A percentile compares a stretch with the other conserved stretches of the same genome.
Conservation (phyloP, 2,113 vertebrate genomes). For the Leptosomus discolor region DNA sequence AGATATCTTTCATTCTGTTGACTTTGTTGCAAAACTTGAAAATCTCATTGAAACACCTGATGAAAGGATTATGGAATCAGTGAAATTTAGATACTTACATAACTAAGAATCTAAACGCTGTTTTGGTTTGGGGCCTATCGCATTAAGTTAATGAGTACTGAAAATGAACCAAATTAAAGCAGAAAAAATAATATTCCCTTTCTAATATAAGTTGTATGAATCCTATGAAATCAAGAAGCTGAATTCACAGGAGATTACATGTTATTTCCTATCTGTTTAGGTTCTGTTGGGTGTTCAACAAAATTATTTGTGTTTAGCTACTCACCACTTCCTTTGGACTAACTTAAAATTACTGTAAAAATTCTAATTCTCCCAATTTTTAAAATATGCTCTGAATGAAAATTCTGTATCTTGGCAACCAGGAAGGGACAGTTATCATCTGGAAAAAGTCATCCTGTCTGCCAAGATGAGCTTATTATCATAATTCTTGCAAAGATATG, state of each 20-base stretch:
- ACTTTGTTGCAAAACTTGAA: not conserved
- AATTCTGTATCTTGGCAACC: slow-evolving; percentile 28
- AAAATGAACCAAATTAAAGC: not conserved
- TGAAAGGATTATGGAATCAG: not conserved
- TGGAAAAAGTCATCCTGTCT: slow-evolving; percentile 3
- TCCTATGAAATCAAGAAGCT: not conserved
- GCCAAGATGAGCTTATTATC: slow-evolving; percentile 6
- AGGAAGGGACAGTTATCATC: not conserved
- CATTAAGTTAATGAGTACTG: not conserved
- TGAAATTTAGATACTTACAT: not conserved
- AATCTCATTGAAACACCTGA: not conserved
- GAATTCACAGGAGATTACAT: not conserved
- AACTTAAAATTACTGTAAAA: not conserved
- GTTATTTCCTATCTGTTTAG: not conserved
- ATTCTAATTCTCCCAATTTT: not conserved
- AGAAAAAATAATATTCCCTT: not conserved
- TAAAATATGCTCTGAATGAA: not conserved
- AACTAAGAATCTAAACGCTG: not conserved
- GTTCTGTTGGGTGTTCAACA: not conserved
- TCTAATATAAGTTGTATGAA: not conserved
- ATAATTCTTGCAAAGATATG: not conserved
- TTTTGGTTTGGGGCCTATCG: not conserved
- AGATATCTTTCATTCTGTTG: not conserved
- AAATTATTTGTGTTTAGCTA: not conserved
- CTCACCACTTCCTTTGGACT: not conserved